Percentiles rank a stretch among this genome's conserved stretches.
Evolutionary conservation across 2,888 invertebrate genomes (phyloP).

Genomic region (Macrophya alboannulata): DNA sequence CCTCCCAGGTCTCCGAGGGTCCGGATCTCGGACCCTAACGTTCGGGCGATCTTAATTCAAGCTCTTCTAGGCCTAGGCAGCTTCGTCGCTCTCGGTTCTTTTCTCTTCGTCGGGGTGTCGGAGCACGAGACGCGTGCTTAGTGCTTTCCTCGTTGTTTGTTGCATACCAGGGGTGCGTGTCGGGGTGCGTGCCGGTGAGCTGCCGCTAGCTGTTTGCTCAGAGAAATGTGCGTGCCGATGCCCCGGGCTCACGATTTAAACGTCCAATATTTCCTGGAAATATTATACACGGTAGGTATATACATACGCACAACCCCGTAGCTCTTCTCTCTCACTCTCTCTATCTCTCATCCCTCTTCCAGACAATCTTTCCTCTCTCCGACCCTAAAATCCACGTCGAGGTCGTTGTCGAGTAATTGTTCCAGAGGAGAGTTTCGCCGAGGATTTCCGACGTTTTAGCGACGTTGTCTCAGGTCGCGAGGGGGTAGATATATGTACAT

Average conservation of each 20-base stretch:
- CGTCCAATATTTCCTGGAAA: constrained; percentile 67
- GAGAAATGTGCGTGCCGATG: constrained; percentile 64
- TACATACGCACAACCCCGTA: background rate
- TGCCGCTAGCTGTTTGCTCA: constrained; percentile 68
- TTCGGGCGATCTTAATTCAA: constrained; percentile 31
- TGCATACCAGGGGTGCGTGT: constrained; percentile 72
- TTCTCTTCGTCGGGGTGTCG: constrained; percentile 1
- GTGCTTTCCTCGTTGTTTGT: constrained; percentile 71
- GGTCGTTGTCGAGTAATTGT: constrained; percentile 41
- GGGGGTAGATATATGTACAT: background rate
- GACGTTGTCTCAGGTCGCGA: constrained; percentile 9
- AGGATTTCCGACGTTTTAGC: constrained; percentile 43
- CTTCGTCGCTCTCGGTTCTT: background rate
- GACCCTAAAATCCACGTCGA: background rate
- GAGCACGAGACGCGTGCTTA: constrained; percentile 61
- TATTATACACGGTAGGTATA: constrained; percentile 60
- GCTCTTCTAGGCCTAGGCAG: background rate
- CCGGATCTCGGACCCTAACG: constrained; percentile 16
- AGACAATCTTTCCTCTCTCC: background rate
- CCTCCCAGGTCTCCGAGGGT: constrained; percentile 30
- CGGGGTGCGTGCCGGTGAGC: constrained; percentile 70
- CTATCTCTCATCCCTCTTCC: background rate
- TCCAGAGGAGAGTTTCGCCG: background rate
- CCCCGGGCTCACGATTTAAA: constrained; percentile 64
- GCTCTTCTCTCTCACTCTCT: background rate